These are phyloP conservation scores for Neodiprion fabricii DNA, from an alignment of 1,140 invertebrate genomes.

Conservation along the genomic window DNA sequence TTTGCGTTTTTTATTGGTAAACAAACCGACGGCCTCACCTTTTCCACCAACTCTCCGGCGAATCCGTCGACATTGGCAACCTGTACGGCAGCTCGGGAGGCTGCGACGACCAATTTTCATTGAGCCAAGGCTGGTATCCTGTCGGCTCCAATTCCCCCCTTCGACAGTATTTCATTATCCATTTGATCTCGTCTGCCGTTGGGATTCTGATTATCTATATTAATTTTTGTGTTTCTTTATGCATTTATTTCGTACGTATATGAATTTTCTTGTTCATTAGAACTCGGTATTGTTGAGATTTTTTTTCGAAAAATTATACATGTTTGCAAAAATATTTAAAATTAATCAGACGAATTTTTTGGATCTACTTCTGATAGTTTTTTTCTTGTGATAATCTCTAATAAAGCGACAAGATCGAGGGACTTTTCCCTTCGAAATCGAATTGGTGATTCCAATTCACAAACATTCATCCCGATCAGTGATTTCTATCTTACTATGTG, in stretches of 20 bases:
- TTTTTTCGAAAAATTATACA: no score
- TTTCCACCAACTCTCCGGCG: conserved; percentile 38
- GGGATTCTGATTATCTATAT: conserved; percentile 42
- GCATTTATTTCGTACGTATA: conserved; percentile 9
- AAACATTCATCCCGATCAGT: no score
- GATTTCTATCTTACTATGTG: no score
- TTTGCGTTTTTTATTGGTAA: no score
- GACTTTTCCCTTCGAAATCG: no score
- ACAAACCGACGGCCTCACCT: conserved; percentile 20
- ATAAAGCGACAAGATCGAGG: no score
- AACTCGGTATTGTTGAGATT: background rate
- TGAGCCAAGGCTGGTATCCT: conserved; percentile 59
- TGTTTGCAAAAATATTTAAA: background rate
- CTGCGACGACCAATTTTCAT: conserved; percentile 58
- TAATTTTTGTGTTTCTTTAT: conserved; percentile 9
- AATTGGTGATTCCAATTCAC: no score
- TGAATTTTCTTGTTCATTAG: background rate
- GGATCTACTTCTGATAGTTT: no score
- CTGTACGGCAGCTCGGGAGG: conserved; percentile 21
- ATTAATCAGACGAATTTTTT: background rate
- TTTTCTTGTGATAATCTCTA: no score
- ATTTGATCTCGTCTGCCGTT: conserved; percentile 52
- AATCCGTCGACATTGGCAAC: conserved; percentile 28
- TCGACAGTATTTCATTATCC: conserved; percentile 65
- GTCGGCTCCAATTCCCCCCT: conserved; percentile 52